Conservation (phyloP, 2,888 invertebrate genomes). For the Eudasyphora cyanicolor region DNA sequence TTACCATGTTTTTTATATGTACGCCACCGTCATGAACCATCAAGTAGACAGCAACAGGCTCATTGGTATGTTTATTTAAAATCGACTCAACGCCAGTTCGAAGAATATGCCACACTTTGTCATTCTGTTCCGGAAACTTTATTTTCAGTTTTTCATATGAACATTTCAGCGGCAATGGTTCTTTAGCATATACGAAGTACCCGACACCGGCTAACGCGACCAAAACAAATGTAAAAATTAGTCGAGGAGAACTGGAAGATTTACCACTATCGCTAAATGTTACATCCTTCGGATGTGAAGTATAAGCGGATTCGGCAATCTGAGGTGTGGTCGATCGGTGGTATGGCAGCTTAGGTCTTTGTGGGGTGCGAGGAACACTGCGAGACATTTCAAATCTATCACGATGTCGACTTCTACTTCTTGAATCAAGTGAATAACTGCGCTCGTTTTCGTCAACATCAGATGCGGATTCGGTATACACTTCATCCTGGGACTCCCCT, state of each 20-base stretch:
- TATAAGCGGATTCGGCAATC: background rate
- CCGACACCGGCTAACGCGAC: too few species aligned
- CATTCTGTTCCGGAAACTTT: slow-evolving; percentile 67
- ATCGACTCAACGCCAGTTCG: slow-evolving; percentile 70
- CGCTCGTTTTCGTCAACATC: background rate
- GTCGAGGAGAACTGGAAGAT: too few species aligned
- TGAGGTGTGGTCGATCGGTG: background rate
- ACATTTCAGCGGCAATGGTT: too few species aligned
- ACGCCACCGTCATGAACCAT: slow-evolving; percentile 69
- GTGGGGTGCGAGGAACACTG: slow-evolving; percentile 10
- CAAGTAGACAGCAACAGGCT: slow-evolving; percentile 73
- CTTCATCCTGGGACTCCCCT: background rate
- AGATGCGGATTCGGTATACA: slow-evolving; percentile 2
- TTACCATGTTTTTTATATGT: slow-evolving; percentile 66
- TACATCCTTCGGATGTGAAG: background rate
- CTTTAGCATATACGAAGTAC: background rate
- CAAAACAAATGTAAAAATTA: too few species aligned
- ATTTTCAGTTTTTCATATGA: slow-evolving; percentile 65
- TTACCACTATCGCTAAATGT: background rate
- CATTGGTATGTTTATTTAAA: slow-evolving; percentile 68
- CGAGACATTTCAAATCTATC: background rate
- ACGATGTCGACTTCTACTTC: background rate
- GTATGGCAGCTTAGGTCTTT: background rate
- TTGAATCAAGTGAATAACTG: too few species aligned
- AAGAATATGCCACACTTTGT: slow-evolving; percentile 70